Conservation (phyloP, 1,140 invertebrate genomes). For the Saxidomus purpurata region DNA sequence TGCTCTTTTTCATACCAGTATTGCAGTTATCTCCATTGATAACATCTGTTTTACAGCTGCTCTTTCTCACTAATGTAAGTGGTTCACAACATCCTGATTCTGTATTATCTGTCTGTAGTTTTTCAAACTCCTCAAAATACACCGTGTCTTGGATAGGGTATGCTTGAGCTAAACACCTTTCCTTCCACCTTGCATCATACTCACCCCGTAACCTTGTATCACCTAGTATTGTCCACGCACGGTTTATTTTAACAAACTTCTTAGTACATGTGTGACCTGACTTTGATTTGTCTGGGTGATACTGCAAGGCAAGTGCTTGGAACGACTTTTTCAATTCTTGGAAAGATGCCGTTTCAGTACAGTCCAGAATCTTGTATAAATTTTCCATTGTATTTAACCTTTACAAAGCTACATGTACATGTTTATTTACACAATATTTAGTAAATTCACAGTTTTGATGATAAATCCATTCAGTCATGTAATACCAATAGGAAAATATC, state of each 20-base stretch:
- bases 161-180: constrained; percentile 77
- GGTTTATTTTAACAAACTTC: constrained; percentile 76
- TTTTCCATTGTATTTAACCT: constrained; percentile 76
- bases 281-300: constrained; percentile 80
- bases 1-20: no score
- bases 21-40: no score
- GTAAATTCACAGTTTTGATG: no score
- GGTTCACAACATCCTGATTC: no score
- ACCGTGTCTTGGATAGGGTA: constrained; percentile 83
- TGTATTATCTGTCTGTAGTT: not conserved
- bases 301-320: constrained; percentile 70
- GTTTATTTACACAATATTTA: no score
- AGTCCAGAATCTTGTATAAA: constrained; percentile 76
- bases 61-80: no score
- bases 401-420: no score
- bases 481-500: no score
- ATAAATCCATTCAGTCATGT: no score
- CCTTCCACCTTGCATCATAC: constrained; percentile 80
- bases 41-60: no score
- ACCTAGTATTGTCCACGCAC: constrained; percentile 82
- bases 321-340: constrained; percentile 76
- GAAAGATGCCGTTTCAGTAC: constrained; percentile 63
- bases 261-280: not conserved
- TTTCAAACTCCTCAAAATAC: constrained; percentile 76
- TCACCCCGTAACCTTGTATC: constrained; percentile 73